Conservation (phyloP, 2,888 invertebrate species). For the Yponomeuta malinellus region DNA sequence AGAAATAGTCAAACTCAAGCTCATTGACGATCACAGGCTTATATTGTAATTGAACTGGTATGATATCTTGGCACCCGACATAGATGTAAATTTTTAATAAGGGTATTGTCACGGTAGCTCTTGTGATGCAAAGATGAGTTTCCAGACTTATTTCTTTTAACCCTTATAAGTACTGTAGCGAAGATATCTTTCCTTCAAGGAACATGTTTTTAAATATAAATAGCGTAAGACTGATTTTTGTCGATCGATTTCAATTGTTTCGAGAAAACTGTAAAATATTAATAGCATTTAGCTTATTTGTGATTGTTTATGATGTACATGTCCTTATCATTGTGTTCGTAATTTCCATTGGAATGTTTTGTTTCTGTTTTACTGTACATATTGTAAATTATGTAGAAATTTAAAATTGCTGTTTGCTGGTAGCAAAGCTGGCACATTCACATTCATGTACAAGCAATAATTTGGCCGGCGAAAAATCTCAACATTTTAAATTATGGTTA, state of each 20-base stretch:
- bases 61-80: too few species aligned
- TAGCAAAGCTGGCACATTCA: too few species aligned
- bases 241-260: neutral
- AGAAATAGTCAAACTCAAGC: too few species aligned
- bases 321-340: neutral
- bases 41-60: too few species aligned
- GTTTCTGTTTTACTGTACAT: neutral
- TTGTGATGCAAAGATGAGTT: too few species aligned
- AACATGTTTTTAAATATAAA: neutral
- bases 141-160: neutral
- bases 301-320: neutral
- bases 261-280: neutral
- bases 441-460: neutral
- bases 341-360: neutral
- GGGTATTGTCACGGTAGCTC: too few species aligned
- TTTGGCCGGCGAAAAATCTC: neutral
- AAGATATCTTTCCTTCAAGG: neutral
- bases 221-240: neutral
- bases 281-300: neutral
- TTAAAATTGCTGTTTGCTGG: neutral
- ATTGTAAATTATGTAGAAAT: neutral
- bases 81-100: too few species aligned
- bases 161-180: neutral
- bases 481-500: too few species aligned
- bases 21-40: too few species aligned